phyloP scores from a whole-genome alignment of 2,113 vertebrate species.

The Porphyrio hochstetteri region DNA sequence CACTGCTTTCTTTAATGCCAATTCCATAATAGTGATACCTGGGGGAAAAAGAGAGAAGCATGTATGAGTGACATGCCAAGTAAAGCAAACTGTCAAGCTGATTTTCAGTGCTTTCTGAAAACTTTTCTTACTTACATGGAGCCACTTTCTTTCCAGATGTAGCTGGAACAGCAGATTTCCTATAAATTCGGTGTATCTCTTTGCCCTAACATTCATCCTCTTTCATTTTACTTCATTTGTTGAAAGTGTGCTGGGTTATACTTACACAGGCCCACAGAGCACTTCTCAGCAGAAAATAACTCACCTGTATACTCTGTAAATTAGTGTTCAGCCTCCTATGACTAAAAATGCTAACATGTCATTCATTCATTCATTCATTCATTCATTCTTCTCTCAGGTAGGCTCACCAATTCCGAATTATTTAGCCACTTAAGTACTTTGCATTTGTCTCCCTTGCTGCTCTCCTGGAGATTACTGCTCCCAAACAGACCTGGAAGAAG shows the following conservation, averaged over 20 bases:
- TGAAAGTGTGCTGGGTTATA: background rate
- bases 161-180: background rate
- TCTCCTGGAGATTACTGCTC: background rate
- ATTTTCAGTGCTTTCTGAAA: background rate
- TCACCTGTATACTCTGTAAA: background rate
- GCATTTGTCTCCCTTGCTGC: background rate
- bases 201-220: background rate
- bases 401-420: background rate
- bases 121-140: background rate
- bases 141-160: background rate
- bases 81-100: background rate
- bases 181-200: background rate
- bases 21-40: constrained; percentile 99
- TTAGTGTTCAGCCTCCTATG: background rate
- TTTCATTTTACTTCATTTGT: background rate
- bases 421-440: background rate
- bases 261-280: background rate
- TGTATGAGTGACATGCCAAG: background rate
- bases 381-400: background rate
- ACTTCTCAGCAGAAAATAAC: background rate
- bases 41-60: background rate
- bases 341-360: background rate
- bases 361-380: background rate
- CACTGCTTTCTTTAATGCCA: constrained; percentile 98
- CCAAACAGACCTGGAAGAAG: background rate